A percentile compares a stretch with the other conserved stretches of the same genome.
Conservation (phyloP, 1,140 invertebrate species). For the Teleopsis dalmanni region DNA sequence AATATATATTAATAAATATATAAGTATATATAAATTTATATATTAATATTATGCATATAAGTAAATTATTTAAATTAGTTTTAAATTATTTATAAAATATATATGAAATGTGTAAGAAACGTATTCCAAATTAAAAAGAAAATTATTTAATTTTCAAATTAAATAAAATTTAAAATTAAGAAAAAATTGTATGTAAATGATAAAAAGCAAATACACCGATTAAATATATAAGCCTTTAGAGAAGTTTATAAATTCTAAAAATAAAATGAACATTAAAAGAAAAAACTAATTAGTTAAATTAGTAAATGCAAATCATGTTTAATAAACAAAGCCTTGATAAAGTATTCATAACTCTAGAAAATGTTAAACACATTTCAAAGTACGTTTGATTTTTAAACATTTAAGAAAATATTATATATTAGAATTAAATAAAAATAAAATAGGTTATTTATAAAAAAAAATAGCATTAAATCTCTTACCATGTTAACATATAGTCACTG, state of each 20-base stretch:
- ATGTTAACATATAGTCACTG: no score
- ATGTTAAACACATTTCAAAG: no score
- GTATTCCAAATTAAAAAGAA: no score
- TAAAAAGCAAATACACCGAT: no score
- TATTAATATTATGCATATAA: no score
- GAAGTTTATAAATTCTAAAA: neutral
- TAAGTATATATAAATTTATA: no score
- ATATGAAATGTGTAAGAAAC: no score
- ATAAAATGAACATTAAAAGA: neutral
- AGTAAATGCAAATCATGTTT: neutral
- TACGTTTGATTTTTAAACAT: neutral
- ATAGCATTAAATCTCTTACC: no score
- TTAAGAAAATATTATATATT: neutral
- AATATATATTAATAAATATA: neutral
- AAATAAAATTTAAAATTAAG: neutral
- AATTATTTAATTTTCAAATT: no score
- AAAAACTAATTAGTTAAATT: neutral
- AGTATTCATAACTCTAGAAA: slow-evolving; percentile 1
- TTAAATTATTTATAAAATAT: no score
- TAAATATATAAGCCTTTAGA: no score
- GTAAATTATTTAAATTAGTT: no score
- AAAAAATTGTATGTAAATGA: neutral
- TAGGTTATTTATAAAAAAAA: neutral
- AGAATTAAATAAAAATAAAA: neutral
- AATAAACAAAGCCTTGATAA: slow-evolving; percentile 1